Conservation (phyloP, 2,888 invertebrate species). For the Plagiodera versicolora region DNA sequence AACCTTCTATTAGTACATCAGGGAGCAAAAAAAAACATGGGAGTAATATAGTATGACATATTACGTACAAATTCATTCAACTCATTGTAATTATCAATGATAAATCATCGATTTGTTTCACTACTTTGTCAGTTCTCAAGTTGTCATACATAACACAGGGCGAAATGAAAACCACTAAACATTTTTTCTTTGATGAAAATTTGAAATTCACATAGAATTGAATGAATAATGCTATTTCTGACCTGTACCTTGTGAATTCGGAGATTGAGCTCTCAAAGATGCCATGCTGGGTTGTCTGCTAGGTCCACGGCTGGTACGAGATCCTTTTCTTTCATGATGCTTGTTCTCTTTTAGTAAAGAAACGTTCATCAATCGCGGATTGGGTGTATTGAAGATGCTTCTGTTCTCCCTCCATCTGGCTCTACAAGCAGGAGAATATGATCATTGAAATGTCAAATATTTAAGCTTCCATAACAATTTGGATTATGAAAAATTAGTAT, state of each 20-base stretch:
- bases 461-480: too few species aligned
- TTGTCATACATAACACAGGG: too few species aligned
- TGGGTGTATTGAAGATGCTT: slow-evolving; percentile 92
- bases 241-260: slow-evolving; percentile 69
- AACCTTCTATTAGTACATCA: slow-evolving; percentile 30
- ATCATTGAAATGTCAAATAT: too few species aligned
- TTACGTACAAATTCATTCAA: too few species aligned
- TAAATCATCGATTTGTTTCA: too few species aligned
- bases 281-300: slow-evolving; percentile 85
- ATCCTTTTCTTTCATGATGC: slow-evolving; percentile 79
- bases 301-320: slow-evolving; percentile 77
- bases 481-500: too few species aligned
- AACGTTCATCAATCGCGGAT: slow-evolving; percentile 91
- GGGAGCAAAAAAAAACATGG: slow-evolving; percentile 12
- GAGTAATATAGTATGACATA: not conserved
- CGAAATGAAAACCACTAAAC: too few species aligned
- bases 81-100: too few species aligned
- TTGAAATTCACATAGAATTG: too few species aligned
- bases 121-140: too few species aligned
- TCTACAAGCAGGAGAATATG: slow-evolving; percentile 57
- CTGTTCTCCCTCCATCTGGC: slow-evolving; percentile 91
- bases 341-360: slow-evolving; percentile 81
- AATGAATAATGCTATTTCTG: too few species aligned
- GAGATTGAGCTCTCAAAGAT: slow-evolving; percentile 80
- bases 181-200: too few species aligned